Percentiles rank a stretch among this genome's conserved stretches.
These are phyloP conservation scores for Euwallacea fornicatus DNA, from an alignment of 1,140 invertebrate species.

Conservation along the genomic window DNA sequence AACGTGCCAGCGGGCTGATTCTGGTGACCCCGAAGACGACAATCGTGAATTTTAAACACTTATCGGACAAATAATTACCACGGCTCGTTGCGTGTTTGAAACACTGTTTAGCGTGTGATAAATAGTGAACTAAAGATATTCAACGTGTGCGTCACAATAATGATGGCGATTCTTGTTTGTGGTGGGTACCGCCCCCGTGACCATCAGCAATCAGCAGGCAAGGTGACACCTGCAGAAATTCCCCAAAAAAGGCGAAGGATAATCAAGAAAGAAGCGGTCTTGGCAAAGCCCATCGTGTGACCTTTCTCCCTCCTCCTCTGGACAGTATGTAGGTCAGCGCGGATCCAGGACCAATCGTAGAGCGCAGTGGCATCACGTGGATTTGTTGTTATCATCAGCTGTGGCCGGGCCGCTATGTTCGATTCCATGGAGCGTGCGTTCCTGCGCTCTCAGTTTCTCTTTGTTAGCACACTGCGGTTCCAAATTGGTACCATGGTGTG, in stretches of 20 bases:
- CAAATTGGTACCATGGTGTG: no score
- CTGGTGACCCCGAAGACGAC: slow-evolving; percentile 10
- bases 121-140: no score
- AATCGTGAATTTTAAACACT: slow-evolving; percentile 7
- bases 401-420: slow-evolving; percentile 50
- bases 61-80: slow-evolving; percentile 9
- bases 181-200: no score
- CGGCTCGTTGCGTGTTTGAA: slow-evolving; percentile 6
- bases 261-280: slow-evolving; percentile 20
- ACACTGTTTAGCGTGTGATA: neutral
- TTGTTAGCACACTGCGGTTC: no score
- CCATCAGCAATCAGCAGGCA: neutral
- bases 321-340: slow-evolving; percentile 51
- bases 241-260: slow-evolving; percentile 26
- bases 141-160: no score
- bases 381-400: slow-evolving; percentile 57
- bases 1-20: slow-evolving; percentile 8
- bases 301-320: slow-evolving; percentile 46
- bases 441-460: slow-evolving; percentile 1
- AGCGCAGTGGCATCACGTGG: slow-evolving; percentile 48
- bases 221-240: slow-evolving; percentile 11
- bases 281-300: slow-evolving; percentile 41
- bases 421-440: slow-evolving; percentile 18
- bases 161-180: no score
- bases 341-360: slow-evolving; percentile 38